These are phyloP conservation scores for Lutraria rhynchaena DNA, from an alignment of 1,140 invertebrate species.

Conservation along the genomic window DNA sequence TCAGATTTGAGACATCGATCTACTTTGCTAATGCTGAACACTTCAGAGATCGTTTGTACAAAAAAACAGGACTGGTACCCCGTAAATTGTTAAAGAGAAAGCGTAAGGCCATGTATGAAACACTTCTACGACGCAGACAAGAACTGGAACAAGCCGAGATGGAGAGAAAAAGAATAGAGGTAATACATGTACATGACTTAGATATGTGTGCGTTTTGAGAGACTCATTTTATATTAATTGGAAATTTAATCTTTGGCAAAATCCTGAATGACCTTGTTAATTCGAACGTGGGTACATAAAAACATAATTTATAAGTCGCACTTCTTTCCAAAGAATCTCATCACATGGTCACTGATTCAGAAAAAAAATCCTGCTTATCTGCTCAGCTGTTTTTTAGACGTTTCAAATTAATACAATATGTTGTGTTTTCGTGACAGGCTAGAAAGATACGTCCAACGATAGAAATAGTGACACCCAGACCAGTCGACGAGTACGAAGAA, in stretches of 20 bases:
- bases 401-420: too few species aligned
- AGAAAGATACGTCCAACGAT: constrained; percentile 53
- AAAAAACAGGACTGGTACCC: constrained; percentile 75
- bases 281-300: too few species aligned
- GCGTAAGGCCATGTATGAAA: constrained; percentile 66
- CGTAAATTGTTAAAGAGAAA: constrained; percentile 69
- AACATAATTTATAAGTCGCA: too few species aligned
- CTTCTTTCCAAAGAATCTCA: too few species aligned
- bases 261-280: too few species aligned
- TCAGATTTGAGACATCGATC: constrained; percentile 80
- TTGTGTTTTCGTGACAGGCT: background rate
- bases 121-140: constrained; percentile 54
- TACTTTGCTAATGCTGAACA: constrained; percentile 82
- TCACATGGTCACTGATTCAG: too few species aligned
- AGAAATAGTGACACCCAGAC: constrained; percentile 47
- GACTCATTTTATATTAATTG: too few species aligned
- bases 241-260: too few species aligned
- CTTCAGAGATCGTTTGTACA: constrained; percentile 77
- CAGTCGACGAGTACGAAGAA: constrained; percentile 37
- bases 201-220: too few species aligned
- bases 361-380: too few species aligned
- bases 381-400: too few species aligned
- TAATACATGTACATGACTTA: too few species aligned
- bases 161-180: constrained; percentile 59
- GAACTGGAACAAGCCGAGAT: constrained; percentile 61